Conservation (phyloP, 2,888 invertebrate species). For the Allacma fusca region DNA sequence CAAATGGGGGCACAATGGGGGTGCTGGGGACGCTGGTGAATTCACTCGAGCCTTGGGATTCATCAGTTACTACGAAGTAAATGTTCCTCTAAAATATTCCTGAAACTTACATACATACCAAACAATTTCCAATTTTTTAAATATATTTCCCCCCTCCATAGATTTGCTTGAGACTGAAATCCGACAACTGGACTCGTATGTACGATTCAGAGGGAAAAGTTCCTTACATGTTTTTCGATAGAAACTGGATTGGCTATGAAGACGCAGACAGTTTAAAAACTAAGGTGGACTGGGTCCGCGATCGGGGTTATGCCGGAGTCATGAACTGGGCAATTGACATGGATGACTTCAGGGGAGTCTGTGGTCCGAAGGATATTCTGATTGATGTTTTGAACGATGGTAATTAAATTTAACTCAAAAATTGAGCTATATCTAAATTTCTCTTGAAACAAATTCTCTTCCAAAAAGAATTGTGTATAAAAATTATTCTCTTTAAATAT, state of each 20-base stretch:
- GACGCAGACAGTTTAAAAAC: slow-evolving; percentile 81
- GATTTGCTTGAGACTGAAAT: slow-evolving; percentile 81
- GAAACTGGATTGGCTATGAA: slow-evolving; percentile 86
- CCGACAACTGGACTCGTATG: slow-evolving; percentile 78
- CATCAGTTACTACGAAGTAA: slow-evolving; percentile 84
- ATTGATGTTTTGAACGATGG: slow-evolving; percentile 74
- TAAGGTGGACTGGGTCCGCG: slow-evolving; percentile 88
- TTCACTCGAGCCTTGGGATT: slow-evolving; percentile 88
- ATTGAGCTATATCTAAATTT: no score
- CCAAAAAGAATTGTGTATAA: no score
- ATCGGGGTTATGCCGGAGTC: slow-evolving; percentile 81
- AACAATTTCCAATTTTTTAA: not conserved
- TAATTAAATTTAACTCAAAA: slow-evolving; percentile 22
- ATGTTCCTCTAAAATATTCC: slow-evolving; percentile 28
- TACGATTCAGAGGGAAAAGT: slow-evolving; percentile 85
- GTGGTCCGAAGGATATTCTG: slow-evolving; percentile 79
- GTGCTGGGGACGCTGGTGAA: slow-evolving; percentile 83
- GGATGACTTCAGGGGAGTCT: slow-evolving; percentile 87
- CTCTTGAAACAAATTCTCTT: no score
- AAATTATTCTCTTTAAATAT: no score
- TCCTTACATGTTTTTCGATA: slow-evolving; percentile 84
- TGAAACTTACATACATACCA: not conserved
- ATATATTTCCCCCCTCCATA: slow-evolving; percentile 62
- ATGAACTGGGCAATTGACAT: slow-evolving; percentile 94
- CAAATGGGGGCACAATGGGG: slow-evolving; percentile 75